These are phyloP conservation scores for Esox masquinongy DNA, from an alignment of 2,797 vertebrate genomes.

Conservation along the genomic window DNA sequence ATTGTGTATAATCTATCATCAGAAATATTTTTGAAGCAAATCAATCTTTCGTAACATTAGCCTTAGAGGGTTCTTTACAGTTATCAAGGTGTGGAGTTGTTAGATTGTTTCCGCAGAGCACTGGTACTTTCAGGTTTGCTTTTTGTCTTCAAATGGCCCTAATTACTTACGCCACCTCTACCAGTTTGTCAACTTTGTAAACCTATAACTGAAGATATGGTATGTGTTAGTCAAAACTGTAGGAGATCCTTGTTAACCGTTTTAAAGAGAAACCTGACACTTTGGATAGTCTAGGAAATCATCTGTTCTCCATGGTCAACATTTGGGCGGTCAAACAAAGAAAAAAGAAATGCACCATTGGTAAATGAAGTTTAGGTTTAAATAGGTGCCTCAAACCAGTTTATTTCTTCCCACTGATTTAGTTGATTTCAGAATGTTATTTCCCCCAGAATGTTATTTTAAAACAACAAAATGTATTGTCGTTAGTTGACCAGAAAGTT, in stretches of 20 bases:
- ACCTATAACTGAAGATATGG: background rate
- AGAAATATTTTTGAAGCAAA: too few species aligned
- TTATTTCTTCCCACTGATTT: slow-evolving; percentile 12
- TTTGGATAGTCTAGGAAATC: too few species aligned
- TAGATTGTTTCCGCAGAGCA: background rate
- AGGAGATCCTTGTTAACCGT: background rate
- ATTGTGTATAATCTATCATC: too few species aligned
- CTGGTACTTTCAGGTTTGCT: background rate
- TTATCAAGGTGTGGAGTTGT: background rate
- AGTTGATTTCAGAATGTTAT: too few species aligned
- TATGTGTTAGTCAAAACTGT: slow-evolving; percentile 1
- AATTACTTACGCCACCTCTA: background rate
- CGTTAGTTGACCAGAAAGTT: too few species aligned
- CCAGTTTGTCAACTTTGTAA: slow-evolving; percentile 2
- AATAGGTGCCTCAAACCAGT: slow-evolving; percentile 34
- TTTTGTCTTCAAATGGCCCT: background rate
- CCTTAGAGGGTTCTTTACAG: background rate
- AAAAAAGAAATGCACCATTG: background rate
- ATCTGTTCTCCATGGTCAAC: too few species aligned
- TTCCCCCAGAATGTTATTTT: too few species aligned
- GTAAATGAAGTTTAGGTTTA: slow-evolving; percentile 33
- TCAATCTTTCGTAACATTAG: too few species aligned
- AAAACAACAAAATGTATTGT: too few species aligned
- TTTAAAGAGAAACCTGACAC: too few species aligned
- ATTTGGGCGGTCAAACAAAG: too few species aligned